Evolutionary conservation across 2,113 vertebrate genomes (phyloP), one percentile per base, ranked within the genome.

Genomic region (Pagrus major): DNA sequence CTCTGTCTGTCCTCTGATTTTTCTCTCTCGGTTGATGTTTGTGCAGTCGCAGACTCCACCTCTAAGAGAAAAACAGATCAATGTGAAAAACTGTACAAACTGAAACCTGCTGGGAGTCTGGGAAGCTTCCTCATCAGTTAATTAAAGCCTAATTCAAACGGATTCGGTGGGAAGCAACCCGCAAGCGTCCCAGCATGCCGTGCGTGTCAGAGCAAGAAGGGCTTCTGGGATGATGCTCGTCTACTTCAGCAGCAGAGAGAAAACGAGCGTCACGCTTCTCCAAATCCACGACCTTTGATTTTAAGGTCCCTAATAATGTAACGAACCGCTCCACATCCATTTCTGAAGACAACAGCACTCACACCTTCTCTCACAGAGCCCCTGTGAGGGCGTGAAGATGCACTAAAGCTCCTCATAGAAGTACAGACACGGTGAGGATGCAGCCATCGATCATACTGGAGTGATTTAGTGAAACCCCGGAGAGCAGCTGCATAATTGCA

Each of bases 401-500:
- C n/a, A n/a, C n/a, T n/a, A n/a, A n/a, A n/a, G n/a, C n/a, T n/a
- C n/a, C n/a, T n/a, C n/a, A n/a, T n/a, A n/a, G n/a, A n/a, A n/a
- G n/a, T n/a, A n/a, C 16, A 41, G 59, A 56, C 49, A 75, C 47
- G 9, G 27, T 3, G 11, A 44, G 44, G 46, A 55, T 16, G 46
- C 7, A 42, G 51, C 44, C 77, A 76, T 80, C 59, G 5, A 85
- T 85, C 82, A 76, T n/a, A 9, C 31, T 16, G 21, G 31, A 66
- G 52, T 49, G 59, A 70, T 71, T 73, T 35, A 75, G n/a, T 61
- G 71, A 58, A 23, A 44, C 60, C 54, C 18, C 8, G 29, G 35
- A 54, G 60, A 66, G 41, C 20, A 44, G 37, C 5, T 49, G 42
- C 52, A 51, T 59, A 67, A 76, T 47, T 68, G 20, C 39, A 49